Percentiles rank a stretch among this genome's conserved stretches.
These are phyloP conservation scores for Dendroctonus valens DNA, from an alignment of 1,140 invertebrate genomes.

Conservation along the genomic window DNA sequence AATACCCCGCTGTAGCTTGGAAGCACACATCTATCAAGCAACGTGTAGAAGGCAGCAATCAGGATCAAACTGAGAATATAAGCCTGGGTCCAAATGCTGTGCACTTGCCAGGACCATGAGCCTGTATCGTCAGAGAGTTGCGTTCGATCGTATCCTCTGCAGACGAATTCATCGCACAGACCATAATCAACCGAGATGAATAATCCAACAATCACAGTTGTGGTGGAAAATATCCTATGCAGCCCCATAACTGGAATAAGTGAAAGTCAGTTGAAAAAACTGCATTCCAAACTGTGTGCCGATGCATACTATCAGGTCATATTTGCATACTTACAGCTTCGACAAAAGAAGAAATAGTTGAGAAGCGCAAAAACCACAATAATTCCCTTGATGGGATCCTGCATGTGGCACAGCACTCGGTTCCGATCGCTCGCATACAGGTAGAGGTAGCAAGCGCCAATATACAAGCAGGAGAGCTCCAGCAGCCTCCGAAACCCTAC, in stretches of 20 bases:
- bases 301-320: no score
- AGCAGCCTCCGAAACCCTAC: slow-evolving; percentile 36
- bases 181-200: slow-evolving; percentile 64
- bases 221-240: slow-evolving; percentile 59
- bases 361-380: slow-evolving; percentile 58
- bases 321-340: slow-evolving; percentile 55
- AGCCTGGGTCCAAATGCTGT: slow-evolving; percentile 58
- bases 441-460: slow-evolving; percentile 39
- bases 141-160: slow-evolving; percentile 53
- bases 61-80: slow-evolving; percentile 56
- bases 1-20: slow-evolving; percentile 25
- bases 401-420: slow-evolving; percentile 59
- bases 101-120: slow-evolving; percentile 53
- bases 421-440: slow-evolving; percentile 45
- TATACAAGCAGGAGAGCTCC: slow-evolving; percentile 37
- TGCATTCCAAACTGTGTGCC: slow-evolving; percentile 5
- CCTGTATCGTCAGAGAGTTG: slow-evolving; percentile 52
- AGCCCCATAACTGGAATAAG: slow-evolving; percentile 58
- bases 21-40: slow-evolving; percentile 49
- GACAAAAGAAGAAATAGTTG: slow-evolving; percentile 62
- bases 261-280: slow-evolving; percentile 10
- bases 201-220: slow-evolving; percentile 59
- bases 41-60: slow-evolving; percentile 56
- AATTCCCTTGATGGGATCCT: slow-evolving; percentile 61
- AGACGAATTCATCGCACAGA: slow-evolving; percentile 62